These are phyloP conservation scores for Troides helena DNA, from an alignment of 2,888 invertebrate species.

Conservation along the genomic window DNA sequence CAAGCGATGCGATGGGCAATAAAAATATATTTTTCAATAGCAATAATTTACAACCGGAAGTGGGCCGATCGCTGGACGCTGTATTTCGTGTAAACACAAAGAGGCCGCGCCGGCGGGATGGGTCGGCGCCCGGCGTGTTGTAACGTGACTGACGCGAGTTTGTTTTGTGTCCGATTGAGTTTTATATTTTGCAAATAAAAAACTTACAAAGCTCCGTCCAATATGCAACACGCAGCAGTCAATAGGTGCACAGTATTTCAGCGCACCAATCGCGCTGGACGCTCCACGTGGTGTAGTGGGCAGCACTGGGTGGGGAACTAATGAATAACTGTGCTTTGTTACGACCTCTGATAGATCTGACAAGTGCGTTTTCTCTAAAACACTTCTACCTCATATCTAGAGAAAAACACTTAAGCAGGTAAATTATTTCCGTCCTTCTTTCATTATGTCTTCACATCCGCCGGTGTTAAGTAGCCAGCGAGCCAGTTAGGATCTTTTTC, in stretches of 20 bases:
- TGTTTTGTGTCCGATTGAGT: conserved; percentile 22
- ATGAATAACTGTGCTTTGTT: too few relatives aligned
- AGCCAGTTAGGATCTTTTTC: too few relatives aligned
- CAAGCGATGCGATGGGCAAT: conserved; percentile 16
- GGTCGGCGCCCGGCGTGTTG: conserved; percentile 1
- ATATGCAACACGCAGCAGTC: conserved; percentile 23
- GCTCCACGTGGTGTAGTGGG: too few relatives aligned
- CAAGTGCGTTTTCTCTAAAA: too few relatives aligned
- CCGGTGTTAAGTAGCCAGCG: too few relatives aligned
- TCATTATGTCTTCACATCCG: too few relatives aligned
- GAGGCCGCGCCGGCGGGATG: conserved; percentile 27
- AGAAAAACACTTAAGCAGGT: too few relatives aligned
- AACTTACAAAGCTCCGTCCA: conserved; percentile 10
- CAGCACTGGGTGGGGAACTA: too few relatives aligned
- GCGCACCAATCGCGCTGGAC: background rate
- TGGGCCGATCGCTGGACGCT: conserved; percentile 23
- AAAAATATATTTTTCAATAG: conserved; percentile 26
- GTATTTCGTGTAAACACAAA: conserved; percentile 27
- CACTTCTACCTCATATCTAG: too few relatives aligned
- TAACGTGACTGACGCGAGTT: conserved; percentile 29
- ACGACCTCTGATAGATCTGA: too few relatives aligned
- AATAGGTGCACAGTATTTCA: background rate
- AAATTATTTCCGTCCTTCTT: too few relatives aligned
- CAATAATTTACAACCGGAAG: conserved; percentile 27
- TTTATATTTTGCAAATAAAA: conserved; percentile 11